Evolutionary conservation across 2,888 invertebrate species (phyloP).

Genomic region (Drosophila atripex): DNA sequence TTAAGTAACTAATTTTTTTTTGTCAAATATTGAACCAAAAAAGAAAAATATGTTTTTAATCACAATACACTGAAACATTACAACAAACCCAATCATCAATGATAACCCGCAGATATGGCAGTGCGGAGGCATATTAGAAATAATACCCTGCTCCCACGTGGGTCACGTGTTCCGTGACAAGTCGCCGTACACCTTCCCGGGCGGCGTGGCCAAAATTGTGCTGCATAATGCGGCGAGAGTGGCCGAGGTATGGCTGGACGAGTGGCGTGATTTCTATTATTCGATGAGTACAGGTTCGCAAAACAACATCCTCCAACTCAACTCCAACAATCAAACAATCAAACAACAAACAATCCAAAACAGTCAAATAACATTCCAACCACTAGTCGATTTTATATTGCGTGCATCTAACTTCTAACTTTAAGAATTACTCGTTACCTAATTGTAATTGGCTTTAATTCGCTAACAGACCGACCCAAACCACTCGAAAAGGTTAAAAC

Average conservation of each 20-base stretch:
- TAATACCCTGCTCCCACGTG: slow-evolving; percentile 97
- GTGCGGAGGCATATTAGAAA: slow-evolving; percentile 97
- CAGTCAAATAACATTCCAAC: slow-evolving; percentile 34
- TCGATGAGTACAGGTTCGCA: slow-evolving; percentile 98
- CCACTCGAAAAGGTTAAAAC: slow-evolving; percentile 12
- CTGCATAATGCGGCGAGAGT: slow-evolving; percentile 99
- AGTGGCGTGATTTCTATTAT: slow-evolving; percentile 99
- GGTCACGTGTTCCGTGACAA: slow-evolving; percentile 99
- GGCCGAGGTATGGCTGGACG: slow-evolving; percentile 99
- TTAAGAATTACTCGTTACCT: slow-evolving; percentile 46
- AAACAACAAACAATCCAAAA: slow-evolving; percentile 26
- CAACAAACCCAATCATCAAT: slow-evolving; percentile 55
- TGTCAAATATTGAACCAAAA: slow-evolving; percentile 10
- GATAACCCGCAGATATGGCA: slow-evolving; percentile 92
- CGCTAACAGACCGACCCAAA: slow-evolving; percentile 42
- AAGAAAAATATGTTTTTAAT: slow-evolving; percentile 28
- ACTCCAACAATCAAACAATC: slow-evolving; percentile 12
- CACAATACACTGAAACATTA: slow-evolving; percentile 65
- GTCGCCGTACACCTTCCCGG: slow-evolving; percentile 99
- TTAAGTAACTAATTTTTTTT: slow-evolving; percentile 11
- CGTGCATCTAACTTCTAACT: slow-evolving; percentile 49
- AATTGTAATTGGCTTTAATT: slow-evolving; percentile 61
- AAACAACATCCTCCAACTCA: slow-evolving; percentile 18
- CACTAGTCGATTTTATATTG: slow-evolving; percentile 46
- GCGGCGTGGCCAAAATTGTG: slow-evolving; percentile 98